Evolutionary conservation across 53 echinoderm and acorn worm species (phyloP).

Genomic region (Holothuria leucospilota): DNA sequence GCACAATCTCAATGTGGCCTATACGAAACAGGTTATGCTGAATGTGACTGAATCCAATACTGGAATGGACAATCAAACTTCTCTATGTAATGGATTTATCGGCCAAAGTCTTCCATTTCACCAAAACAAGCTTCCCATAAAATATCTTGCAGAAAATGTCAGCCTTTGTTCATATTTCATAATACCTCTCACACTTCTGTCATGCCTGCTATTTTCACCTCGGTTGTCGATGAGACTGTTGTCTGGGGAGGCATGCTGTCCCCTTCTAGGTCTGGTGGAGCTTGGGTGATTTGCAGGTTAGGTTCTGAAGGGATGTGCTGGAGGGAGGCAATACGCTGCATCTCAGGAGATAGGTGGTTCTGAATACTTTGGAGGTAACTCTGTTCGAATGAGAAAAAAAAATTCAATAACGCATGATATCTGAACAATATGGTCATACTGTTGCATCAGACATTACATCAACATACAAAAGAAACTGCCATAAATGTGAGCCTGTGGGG

Average conservation of each 20-base stretch:
- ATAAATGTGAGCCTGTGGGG: too few relatives aligned
- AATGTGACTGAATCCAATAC: too few relatives aligned
- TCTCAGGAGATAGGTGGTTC: conserved; percentile 92
- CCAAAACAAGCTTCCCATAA: neutral
- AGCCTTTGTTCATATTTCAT: neutral
- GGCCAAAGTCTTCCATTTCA: neutral
- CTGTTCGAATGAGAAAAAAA: conserved; percentile 53
- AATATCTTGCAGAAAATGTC: neutral
- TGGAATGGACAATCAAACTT: too few relatives aligned
- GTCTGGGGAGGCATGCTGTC: conserved; percentile 32
- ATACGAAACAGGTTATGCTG: too few relatives aligned
- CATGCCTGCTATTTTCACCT: conserved; percentile 32
- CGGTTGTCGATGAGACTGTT: conserved; percentile 61
- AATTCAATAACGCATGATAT: neutral
- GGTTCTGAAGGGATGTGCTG: conserved; percentile 93
- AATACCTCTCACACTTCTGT: conserved; percentile 23
- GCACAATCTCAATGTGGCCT: too few relatives aligned
- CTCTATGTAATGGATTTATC: neutral
- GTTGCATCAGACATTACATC: too few relatives aligned
- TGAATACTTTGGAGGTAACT: conserved; percentile 97
- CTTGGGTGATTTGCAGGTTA: conserved; percentile 59
- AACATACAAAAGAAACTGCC: too few relatives aligned
- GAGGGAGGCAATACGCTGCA: conserved; percentile 93
- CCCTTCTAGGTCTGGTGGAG: conserved; percentile 30
- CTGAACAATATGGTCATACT: too few relatives aligned